Conservation (phyloP, 2,797 vertebrate species). For the Poeciliopsis presidionis region DNA sequence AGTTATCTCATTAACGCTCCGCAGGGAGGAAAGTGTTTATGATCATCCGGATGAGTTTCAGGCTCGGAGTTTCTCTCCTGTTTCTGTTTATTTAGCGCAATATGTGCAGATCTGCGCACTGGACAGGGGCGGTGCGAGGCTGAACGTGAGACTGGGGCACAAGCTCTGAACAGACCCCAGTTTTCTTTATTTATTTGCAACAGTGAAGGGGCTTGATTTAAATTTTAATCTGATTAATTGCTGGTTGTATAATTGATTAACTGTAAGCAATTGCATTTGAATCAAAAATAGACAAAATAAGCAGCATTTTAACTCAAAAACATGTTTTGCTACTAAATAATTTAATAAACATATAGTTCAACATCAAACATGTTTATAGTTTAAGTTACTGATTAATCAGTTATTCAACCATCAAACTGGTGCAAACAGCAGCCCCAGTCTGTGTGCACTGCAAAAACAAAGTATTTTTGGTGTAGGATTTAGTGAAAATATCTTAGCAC, state of each 20-base stretch:
- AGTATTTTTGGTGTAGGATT: no score
- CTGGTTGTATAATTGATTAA: no score
- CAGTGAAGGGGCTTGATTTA: no score
- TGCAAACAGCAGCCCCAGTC: no score
- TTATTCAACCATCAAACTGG: no score
- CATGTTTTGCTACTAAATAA: background rate
- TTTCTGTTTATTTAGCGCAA: background rate
- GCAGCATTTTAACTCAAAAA: background rate
- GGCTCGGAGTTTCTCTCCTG: background rate
- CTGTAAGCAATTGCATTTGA: no score
- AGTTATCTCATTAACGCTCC: constrained; percentile 70
- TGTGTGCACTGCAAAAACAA: no score
- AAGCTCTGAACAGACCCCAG: background rate
- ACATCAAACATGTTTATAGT: no score
- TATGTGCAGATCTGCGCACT: background rate
- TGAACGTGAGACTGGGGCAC: background rate
- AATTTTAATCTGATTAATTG: no score
- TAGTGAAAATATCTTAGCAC: no score
- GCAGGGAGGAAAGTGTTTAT: constrained; percentile 38
- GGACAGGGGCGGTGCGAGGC: background rate
- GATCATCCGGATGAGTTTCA: constrained; percentile 43
- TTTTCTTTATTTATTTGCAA: background rate
- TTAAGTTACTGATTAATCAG: no score
- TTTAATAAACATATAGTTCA: background rate
- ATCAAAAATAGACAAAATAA: background rate